Evolutionary conservation across 2,888 invertebrate species (phyloP).

Genomic region (Leistus spinibarbis): DNA sequence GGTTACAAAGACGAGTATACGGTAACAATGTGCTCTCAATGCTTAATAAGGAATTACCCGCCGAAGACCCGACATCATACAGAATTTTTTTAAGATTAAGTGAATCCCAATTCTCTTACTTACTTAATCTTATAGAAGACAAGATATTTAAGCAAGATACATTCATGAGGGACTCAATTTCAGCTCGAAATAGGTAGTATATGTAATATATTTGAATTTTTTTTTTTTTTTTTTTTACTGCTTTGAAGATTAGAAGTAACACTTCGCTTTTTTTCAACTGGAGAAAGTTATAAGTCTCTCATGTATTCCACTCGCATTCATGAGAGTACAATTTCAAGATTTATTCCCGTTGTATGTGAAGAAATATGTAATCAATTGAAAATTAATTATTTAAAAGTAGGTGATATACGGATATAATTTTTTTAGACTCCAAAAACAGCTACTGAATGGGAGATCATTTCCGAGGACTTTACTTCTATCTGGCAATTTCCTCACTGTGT

Average conservation of each 20-base stretch:
- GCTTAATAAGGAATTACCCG: slow-evolving; percentile 28
- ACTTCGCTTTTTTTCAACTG: slow-evolving; percentile 34
- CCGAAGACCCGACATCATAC: slow-evolving; percentile 14
- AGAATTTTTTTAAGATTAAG: slow-evolving; percentile 5
- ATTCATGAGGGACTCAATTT: slow-evolving; percentile 4
- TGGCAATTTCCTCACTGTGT: slow-evolving; percentile 46
- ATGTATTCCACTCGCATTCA: slow-evolving; percentile 40
- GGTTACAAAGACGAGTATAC: too few species aligned
- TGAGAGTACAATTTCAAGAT: slow-evolving; percentile 43
- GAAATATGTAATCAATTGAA: slow-evolving; percentile 45
- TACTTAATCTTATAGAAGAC: background rate
- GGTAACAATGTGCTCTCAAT: too few species aligned
- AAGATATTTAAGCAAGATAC: too few species aligned
- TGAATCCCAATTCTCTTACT: background rate
- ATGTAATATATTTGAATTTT: background rate
- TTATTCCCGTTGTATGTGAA: slow-evolving; percentile 46
- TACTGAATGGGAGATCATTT: slow-evolving; percentile 45
- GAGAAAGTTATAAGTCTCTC: slow-evolving; percentile 37
- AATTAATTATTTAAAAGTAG: slow-evolving; percentile 32
- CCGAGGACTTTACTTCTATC: slow-evolving; percentile 43
- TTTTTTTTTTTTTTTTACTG: slow-evolving; percentile 19
- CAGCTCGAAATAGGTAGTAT: background rate
- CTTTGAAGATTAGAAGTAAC: slow-evolving; percentile 24
- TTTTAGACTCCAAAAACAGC: slow-evolving; percentile 43
- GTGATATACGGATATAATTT: slow-evolving; percentile 6